Base-by-base conservation (phyloP, 2,113 vertebrate genomes). In the Narcine bancroftii region DNA sequence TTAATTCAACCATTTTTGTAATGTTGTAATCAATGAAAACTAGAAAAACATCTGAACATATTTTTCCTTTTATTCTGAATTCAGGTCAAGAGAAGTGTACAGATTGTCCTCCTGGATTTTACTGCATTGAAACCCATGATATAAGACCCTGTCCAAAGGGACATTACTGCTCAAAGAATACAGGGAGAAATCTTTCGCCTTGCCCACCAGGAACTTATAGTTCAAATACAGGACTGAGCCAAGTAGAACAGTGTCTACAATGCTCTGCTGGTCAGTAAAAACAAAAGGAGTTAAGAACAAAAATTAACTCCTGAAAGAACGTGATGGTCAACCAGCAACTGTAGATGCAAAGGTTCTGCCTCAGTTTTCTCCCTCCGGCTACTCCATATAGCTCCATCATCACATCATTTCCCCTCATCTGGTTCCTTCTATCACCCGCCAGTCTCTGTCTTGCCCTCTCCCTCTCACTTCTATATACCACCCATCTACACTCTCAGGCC, bases 161-260 rank as follows among this genome's bases (percentile, higher is more conserved):
- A 29, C 97, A 96, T 93, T 97, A 96, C 92, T 98, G 97, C 93
- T 95, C 96, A 11, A 94, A 94, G 92, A 95, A 95, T 21, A 95
- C 95, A 0, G 95, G 96, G 29, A 93, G 92, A 39, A 92, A 92
- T 21, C 94, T 96, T 69, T 92, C 96, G 92, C 96, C 97, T 0
- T 97, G 97, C 93, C 96, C 96, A 21, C 96, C 96, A 63, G 96
- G 96, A 24, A 97, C 94, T 17, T 97, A 96, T 95, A 97, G 94
- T 94, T 94, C 96, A 75, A 94, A 94, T 17, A 93, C 95, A 0
- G 96, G 96, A 39, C 94, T 95, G 92, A 97, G 95, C 93, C 95
- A 93, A 56, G 95, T 94, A 9, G 96, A 97, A 93, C 95, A 95
- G 93, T 97, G 96, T 95, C 95, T 95, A 92, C 95, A 95, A 92